phyloP scores from a whole-genome alignment of 2,888 invertebrate species.

The Theristus sp. region DNA sequence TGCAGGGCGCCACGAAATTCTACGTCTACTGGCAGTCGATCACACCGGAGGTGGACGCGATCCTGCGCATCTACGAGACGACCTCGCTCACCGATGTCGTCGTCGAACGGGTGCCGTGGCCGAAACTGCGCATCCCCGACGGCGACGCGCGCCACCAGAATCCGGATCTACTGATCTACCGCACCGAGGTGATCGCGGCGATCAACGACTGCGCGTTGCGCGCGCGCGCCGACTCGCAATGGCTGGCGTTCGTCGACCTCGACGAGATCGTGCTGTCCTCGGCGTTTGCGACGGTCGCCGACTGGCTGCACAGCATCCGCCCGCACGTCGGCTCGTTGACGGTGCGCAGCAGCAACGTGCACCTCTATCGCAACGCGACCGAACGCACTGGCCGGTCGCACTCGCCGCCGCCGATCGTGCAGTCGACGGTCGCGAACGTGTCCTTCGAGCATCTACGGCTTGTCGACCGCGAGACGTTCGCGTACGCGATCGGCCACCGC shows the following conservation, averaged over 20 bases:
- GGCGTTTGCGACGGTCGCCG: not conserved
- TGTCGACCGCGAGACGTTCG: not conserved
- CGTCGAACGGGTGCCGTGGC: not conserved
- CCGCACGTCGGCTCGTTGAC: not conserved
- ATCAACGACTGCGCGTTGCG: conserved; percentile 2
- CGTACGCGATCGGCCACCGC: not conserved
- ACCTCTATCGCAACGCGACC: not conserved
- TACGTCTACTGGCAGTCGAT: conserved; percentile 7
- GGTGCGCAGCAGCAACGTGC: not conserved
- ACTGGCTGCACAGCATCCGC: not conserved
- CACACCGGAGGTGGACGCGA: conserved; percentile 4
- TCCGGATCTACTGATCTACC: no score
- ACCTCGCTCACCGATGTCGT: no score
- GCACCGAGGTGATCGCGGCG: not conserved
- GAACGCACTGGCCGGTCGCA: no score
- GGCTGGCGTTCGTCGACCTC: not conserved
- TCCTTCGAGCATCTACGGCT: not conserved
- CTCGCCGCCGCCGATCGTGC: no score
- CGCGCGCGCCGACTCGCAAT: not conserved
- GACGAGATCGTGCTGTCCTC: not conserved
- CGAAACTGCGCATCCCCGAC: not conserved
- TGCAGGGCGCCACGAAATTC: conserved; percentile 5
- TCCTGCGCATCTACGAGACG: conserved; percentile 5
- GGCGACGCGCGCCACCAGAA: no score
- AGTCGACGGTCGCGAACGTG: not conserved